Percentiles rank a stretch among this genome's conserved stretches.
These are phyloP conservation scores for Drosophila nr. medialis DNA, from an alignment of 2,888 invertebrate genomes.

Conservation along the genomic window DNA sequence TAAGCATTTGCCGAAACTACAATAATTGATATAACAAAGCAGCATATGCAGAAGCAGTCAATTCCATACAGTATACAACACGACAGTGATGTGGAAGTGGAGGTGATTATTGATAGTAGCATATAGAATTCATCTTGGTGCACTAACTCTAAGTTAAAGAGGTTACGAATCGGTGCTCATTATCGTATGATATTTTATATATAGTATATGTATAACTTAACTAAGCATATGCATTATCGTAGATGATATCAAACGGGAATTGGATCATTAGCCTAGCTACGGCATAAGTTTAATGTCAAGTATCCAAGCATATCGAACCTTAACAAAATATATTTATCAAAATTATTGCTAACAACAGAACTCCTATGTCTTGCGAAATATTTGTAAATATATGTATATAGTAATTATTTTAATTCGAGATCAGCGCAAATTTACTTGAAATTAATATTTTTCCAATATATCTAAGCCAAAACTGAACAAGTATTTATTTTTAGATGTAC, in stretches of 20 bases:
- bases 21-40: conserved; percentile 10
- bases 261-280: not conserved
- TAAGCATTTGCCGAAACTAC: not conserved
- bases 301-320: not conserved
- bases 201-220: conserved; percentile 26
- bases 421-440: not conserved
- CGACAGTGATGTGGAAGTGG: conserved; percentile 17
- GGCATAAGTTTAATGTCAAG: not conserved
- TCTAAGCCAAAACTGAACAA: conserved; percentile 1
- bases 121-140: conserved; percentile 15
- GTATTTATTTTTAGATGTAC: not conserved
- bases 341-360: not conserved
- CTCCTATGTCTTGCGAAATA: not conserved
- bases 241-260: conserved; percentile 8
- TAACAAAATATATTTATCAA: not conserved
- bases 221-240: conserved; percentile 21
- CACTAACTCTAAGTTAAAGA: conserved; percentile 34
- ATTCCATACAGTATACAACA: conserved; percentile 36
- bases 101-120: not conserved
- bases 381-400: not conserved
- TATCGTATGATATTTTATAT: conserved; percentile 22
- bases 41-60: conserved; percentile 19
- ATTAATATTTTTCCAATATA: not conserved
- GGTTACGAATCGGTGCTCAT: conserved; percentile 27
- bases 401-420: not conserved